Evolutionary conservation across 2,113 vertebrate species (phyloP).

Genomic region (Microtus richardsoni): DNA sequence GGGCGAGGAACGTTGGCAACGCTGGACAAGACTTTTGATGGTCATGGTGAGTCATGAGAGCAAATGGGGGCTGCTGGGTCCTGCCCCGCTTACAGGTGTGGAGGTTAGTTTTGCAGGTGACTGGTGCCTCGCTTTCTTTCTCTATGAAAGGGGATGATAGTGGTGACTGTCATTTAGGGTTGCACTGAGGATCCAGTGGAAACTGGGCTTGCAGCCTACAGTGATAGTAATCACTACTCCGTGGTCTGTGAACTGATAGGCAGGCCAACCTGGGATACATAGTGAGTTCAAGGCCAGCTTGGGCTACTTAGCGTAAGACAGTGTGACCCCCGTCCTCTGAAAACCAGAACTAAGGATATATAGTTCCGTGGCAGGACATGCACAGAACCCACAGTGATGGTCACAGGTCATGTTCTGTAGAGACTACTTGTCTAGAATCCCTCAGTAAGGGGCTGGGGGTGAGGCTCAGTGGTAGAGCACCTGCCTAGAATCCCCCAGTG

Average conservation of each 20-base stretch:
- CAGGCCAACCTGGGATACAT: background rate
- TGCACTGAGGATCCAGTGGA: background rate
- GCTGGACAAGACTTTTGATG: constrained; percentile 55
- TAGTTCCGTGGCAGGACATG: background rate
- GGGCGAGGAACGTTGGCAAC: constrained; percentile 60
- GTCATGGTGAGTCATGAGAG: constrained; percentile 72
- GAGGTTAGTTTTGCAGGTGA: background rate
- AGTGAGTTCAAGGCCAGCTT: background rate
- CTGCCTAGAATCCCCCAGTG: too few species aligned
- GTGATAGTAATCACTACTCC: background rate
- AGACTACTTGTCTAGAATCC: background rate
- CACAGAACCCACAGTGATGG: background rate
- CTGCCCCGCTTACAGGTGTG: background rate
- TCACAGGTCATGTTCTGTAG: too few species aligned
- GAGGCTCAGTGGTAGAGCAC: too few species aligned
- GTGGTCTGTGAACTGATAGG: background rate
- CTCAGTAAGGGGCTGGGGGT: background rate
- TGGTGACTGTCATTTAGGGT: background rate
- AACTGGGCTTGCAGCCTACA: background rate
- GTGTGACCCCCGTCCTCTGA: background rate
- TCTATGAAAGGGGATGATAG: background rate
- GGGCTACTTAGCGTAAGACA: background rate
- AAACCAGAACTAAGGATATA: background rate
- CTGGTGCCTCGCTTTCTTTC: too few species aligned
- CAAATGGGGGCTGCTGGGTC: background rate